phyloP scores from a whole-genome alignment of 2,113 vertebrate genomes.

The Albula goreensis region DNA sequence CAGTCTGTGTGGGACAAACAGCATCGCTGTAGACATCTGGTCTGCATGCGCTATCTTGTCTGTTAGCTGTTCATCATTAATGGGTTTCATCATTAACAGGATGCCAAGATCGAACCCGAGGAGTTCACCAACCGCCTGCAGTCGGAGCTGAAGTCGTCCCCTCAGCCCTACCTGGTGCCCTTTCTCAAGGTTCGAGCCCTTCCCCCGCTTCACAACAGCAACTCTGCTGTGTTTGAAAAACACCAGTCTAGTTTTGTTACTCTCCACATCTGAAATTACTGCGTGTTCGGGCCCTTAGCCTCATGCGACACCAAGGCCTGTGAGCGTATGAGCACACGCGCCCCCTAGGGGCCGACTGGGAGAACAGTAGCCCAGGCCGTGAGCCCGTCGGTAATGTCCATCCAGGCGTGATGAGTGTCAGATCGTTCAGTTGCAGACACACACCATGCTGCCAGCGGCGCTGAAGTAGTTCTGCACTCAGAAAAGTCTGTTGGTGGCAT shows the following conservation, averaged over 20 bases:
- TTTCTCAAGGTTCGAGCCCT: constrained; percentile 79
- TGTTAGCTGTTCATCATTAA: not conserved
- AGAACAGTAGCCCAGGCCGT: constrained; percentile 49
- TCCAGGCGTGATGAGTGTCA: constrained; percentile 60
- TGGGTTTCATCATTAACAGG: constrained; percentile 57
- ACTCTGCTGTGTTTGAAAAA: too few relatives aligned
- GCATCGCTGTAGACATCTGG: too few relatives aligned
- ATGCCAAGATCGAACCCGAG: constrained; percentile 85
- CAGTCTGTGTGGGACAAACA: too few relatives aligned
- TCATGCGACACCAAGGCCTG: not conserved
- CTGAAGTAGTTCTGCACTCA: constrained; percentile 55
- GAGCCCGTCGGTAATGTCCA: constrained; percentile 54
- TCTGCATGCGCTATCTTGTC: too few relatives aligned
- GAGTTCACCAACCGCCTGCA: constrained; percentile 86
- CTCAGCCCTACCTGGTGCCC: constrained; percentile 86
- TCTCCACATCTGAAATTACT: too few relatives aligned
- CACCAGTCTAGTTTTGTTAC: too few relatives aligned
- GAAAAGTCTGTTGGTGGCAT: not conserved
- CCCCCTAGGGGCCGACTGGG: constrained; percentile 51
- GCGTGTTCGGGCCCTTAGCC: not conserved
- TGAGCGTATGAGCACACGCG: not conserved
- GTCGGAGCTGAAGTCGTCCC: constrained; percentile 84
- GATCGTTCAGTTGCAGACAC: constrained; percentile 56
- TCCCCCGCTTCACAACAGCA: not conserved
- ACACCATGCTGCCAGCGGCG: constrained; percentile 55